A percentile compares a stretch with the other conserved stretches of the same genome.
Evolutionary conservation across 1,140 invertebrate genomes (phyloP).

Genomic region (Drosophila repleta): DNA sequence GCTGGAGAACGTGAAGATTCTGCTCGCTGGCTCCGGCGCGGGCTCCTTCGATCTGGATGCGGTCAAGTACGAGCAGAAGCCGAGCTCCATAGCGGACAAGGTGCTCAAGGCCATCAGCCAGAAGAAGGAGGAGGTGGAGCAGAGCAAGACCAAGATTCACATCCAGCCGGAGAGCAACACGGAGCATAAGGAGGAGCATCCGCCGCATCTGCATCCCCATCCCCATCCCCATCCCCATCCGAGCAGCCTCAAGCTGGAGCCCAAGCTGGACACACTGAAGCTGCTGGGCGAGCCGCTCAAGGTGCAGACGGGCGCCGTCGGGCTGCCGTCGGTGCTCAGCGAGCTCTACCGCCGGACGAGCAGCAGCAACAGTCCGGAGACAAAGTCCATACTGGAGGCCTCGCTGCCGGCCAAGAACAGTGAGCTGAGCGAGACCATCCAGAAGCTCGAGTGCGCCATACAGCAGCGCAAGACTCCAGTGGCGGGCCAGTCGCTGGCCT

Average conservation of each 20-base stretch:
- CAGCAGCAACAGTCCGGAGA: slow-evolving; percentile 71
- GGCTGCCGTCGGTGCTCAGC: slow-evolving; percentile 39
- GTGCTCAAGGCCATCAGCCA: slow-evolving; percentile 85
- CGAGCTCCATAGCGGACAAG: slow-evolving; percentile 86
- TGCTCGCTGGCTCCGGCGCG: slow-evolving; percentile 59
- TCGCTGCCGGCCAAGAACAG: slow-evolving; percentile 85
- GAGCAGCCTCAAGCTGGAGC: slow-evolving; percentile 32
- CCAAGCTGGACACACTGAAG: slow-evolving; percentile 35
- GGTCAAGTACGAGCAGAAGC: slow-evolving; percentile 76
- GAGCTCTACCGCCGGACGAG: slow-evolving; percentile 37
- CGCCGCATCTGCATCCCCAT: not conserved
- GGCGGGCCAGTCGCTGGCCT: slow-evolving; percentile 61
- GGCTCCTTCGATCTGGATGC: slow-evolving; percentile 74
- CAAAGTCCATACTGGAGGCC: slow-evolving; percentile 76
- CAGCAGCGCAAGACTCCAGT: slow-evolving; percentile 75
- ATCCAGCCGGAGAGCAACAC: not conserved
- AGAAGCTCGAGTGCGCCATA: slow-evolving; percentile 85
- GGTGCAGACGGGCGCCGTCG: slow-evolving; percentile 53
- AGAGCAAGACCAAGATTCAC: slow-evolving; percentile 64
- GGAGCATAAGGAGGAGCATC: not conserved
- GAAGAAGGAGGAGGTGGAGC: slow-evolving; percentile 83
- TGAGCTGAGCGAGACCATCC: slow-evolving; percentile 86
- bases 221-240: slow-evolving; percentile 2
- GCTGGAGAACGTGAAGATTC: slow-evolving; percentile 84
- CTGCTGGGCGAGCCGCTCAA: slow-evolving; percentile 64